Percentiles rank a stretch among this genome's conserved stretches.
Conservation (phyloP, 2,888 invertebrate genomes). For the Cenopis cana region DNA sequence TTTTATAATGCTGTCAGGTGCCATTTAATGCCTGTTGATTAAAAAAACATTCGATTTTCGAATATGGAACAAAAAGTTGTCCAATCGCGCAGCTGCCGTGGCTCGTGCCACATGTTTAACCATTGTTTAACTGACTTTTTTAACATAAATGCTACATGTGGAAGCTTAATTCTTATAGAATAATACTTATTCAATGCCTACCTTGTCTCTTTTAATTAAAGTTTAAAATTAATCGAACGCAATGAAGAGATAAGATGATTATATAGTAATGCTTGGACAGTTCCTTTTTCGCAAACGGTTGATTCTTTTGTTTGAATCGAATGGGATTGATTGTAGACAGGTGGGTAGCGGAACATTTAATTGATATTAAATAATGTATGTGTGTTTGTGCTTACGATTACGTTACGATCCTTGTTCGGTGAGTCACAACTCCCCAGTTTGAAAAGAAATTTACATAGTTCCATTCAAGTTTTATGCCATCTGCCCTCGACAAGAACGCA, state of each 20-base stretch:
- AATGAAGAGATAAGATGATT: not conserved
- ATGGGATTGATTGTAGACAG: conserved; percentile 53
- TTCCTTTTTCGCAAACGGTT: conserved; percentile 40
- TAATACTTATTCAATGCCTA: not conserved
- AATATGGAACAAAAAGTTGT: conserved; percentile 68
- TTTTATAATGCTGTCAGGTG: conserved; percentile 31
- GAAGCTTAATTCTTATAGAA: conserved; percentile 5
- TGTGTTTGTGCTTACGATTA: conserved; percentile 46
- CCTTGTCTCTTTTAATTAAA: not conserved
- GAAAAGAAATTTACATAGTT: too few species aligned
- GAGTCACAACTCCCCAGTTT: not conserved
- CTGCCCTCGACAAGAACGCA: too few species aligned
- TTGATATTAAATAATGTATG: conserved; percentile 49
- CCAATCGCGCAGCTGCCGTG: conserved; percentile 67
- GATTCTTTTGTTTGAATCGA: conserved; percentile 48
- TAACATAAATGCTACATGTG: conserved; percentile 6
- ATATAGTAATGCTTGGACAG: not conserved
- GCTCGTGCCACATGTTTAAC: conserved; percentile 70
- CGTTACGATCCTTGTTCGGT: conserved; percentile 1
- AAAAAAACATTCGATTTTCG: conserved; percentile 60
- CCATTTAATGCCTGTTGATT: conserved; percentile 2
- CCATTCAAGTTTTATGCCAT: too few species aligned
- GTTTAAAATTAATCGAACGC: not conserved
- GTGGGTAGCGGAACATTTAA: conserved; percentile 55
- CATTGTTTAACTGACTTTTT: conserved; percentile 54